Conservation (phyloP, 2,888 invertebrate genomes). For the Oeneis ivallda region DNA sequence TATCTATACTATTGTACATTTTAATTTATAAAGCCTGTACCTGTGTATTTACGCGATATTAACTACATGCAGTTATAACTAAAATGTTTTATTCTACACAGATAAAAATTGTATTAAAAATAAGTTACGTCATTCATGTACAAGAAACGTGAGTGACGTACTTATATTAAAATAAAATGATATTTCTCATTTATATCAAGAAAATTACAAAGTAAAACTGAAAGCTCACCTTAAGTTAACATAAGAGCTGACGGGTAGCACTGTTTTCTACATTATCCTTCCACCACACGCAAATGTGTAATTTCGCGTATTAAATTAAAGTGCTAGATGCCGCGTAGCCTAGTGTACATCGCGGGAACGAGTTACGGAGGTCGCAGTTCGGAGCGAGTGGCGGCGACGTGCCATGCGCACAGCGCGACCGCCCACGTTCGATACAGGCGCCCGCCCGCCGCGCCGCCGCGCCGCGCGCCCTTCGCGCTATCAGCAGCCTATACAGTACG, state of each 20-base stretch:
- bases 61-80: too few species aligned
- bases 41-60: too few species aligned
- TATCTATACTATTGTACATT: neutral
- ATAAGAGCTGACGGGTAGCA: slow-evolving; percentile 43
- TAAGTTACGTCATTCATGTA: slow-evolving; percentile 15
- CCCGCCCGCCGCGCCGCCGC: slow-evolving; percentile 42
- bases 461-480: slow-evolving; percentile 42
- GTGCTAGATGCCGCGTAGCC: slow-evolving; percentile 52
- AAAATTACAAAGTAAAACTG: slow-evolving; percentile 13
- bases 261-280: slow-evolving; percentile 56
- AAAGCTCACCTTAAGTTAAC: slow-evolving; percentile 57
- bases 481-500: slow-evolving; percentile 21
- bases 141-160: slow-evolving; percentile 28
- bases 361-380: slow-evolving; percentile 47
- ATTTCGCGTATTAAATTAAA: slow-evolving; percentile 48
- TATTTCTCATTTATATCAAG: slow-evolving; percentile 2
- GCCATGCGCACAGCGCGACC: slow-evolving; percentile 52
- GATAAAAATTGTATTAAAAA: neutral
- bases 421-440: slow-evolving; percentile 74
- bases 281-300: slow-evolving; percentile 48
- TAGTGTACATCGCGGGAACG: slow-evolving; percentile 56
- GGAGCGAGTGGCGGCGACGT: slow-evolving; percentile 44
- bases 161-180: slow-evolving; percentile 10
- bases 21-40: too few species aligned
- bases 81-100: too few species aligned